phyloP scores from a whole-genome alignment of 2,797 vertebrate species.

The Mormyrus proboscirostris region DNA sequence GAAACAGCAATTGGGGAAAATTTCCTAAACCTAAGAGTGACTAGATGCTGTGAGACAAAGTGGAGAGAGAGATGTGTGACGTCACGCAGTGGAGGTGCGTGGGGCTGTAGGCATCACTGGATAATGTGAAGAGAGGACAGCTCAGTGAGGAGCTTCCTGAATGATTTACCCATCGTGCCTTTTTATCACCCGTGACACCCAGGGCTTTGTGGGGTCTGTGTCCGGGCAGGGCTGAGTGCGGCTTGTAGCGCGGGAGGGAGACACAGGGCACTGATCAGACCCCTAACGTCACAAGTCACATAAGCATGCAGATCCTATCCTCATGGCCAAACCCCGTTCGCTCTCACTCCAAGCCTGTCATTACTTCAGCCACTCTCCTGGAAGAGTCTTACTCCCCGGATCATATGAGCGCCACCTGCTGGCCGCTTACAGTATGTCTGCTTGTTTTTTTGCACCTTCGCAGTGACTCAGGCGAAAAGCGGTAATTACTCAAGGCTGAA shows the following conservation, averaged over 20 bases:
- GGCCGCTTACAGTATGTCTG: background rate
- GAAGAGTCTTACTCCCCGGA: slow-evolving; percentile 5
- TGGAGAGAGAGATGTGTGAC: background rate
- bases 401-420: background rate
- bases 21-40: background rate
- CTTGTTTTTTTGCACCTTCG: background rate
- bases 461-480: background rate
- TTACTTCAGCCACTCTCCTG: background rate
- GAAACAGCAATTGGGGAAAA: background rate
- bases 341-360: background rate
- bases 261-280: background rate
- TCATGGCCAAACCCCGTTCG: background rate
- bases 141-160: background rate
- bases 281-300: background rate
- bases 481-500: background rate
- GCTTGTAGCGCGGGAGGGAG: background rate
- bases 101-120: background rate
- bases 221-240: background rate
- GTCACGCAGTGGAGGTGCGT: background rate
- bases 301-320: background rate
- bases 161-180: background rate
- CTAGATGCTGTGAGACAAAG: background rate
- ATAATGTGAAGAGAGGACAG: background rate
- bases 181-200: background rate
- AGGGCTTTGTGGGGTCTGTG: background rate